Evolutionary conservation across 1,140 invertebrate genomes (phyloP).

Genomic region (Cherax quadricarinatus): DNA sequence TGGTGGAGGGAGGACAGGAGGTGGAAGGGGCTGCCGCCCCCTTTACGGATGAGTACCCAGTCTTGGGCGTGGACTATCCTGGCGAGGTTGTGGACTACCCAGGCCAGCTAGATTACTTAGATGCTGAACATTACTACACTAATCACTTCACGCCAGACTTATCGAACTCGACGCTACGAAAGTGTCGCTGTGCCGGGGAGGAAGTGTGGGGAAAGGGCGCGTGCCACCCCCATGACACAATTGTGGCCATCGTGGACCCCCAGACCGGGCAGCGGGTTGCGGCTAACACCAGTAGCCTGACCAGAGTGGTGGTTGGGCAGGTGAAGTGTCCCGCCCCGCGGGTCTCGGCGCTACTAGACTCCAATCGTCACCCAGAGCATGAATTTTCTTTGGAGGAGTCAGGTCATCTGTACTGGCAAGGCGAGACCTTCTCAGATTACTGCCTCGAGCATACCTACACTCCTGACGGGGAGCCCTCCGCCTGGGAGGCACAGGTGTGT

Average conservation of each 20-base stretch:
- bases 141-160: not conserved
- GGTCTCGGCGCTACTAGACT: not conserved
- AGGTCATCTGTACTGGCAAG: slow-evolving; percentile 25
- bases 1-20: not conserved
- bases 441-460: slow-evolving; percentile 63
- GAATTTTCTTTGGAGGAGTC: slow-evolving; percentile 37
- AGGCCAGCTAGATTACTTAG: not conserved
- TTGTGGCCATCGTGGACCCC: slow-evolving; percentile 33
- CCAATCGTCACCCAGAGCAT: not conserved
- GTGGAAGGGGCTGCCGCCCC: not conserved
- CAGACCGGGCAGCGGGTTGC: not conserved
- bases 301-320: slow-evolving; percentile 10
- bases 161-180: slow-evolving; percentile 29
- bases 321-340: not conserved
- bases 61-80: not conserved
- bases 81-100: not conserved
- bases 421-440: slow-evolving; percentile 18
- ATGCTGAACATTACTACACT: not conserved
- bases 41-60: not conserved
- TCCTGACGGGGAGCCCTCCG: not conserved
- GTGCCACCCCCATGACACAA: slow-evolving; percentile 29
- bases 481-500: slow-evolving; percentile 51
- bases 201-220: slow-evolving; percentile 36
- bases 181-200: slow-evolving; percentile 46
- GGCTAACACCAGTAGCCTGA: slow-evolving; percentile 27